A percentile compares a stretch with the other conserved stretches of the same genome.
Evolutionary conservation across 2,797 vertebrate genomes (phyloP).

Genomic region (Cossypha heuglini): DNA sequence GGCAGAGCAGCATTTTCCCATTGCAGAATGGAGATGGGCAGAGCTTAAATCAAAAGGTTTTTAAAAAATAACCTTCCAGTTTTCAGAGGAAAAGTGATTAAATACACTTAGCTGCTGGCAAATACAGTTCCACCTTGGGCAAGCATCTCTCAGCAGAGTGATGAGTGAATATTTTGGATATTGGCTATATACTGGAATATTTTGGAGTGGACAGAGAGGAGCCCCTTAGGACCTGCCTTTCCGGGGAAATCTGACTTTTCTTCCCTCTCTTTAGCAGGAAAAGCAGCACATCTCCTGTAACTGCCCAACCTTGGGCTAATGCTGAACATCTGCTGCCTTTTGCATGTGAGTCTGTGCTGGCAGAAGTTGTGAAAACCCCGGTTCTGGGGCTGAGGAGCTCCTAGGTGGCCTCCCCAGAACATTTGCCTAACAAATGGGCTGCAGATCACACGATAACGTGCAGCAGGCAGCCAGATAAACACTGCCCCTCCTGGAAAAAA

Average conservation of each 20-base stretch:
- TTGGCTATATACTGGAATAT: too few species aligned
- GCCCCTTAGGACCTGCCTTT: not conserved
- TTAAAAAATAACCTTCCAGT: not conserved
- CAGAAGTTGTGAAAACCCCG: constrained; percentile 2
- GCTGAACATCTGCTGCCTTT: constrained; percentile 33
- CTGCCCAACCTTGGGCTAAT: not conserved
- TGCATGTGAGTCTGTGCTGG: constrained; percentile 32
- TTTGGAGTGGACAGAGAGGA: not conserved
- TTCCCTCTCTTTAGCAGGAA: not conserved
- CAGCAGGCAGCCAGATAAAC: constrained; percentile 20
- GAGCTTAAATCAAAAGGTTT: not conserved
- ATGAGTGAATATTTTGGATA: accelerated
- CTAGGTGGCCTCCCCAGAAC: constrained; percentile 44
- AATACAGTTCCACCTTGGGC: not conserved
- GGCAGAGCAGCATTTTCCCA: not conserved
- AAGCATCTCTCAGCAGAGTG: not conserved
- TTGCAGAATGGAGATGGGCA: not conserved
- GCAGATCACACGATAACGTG: constrained; percentile 21
- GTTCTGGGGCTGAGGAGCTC: constrained; percentile 19
- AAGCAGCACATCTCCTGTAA: not conserved
- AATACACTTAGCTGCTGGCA: not conserved
- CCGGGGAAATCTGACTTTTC: not conserved
- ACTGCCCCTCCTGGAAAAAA: constrained; percentile 5
- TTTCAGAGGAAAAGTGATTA: not conserved
- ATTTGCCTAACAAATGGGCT: constrained; percentile 63